Percentiles rank a stretch among this genome's conserved stretches.
Evolutionary conservation across 2,113 vertebrate genomes (phyloP).

Genomic region (Charina bottae): DNA sequence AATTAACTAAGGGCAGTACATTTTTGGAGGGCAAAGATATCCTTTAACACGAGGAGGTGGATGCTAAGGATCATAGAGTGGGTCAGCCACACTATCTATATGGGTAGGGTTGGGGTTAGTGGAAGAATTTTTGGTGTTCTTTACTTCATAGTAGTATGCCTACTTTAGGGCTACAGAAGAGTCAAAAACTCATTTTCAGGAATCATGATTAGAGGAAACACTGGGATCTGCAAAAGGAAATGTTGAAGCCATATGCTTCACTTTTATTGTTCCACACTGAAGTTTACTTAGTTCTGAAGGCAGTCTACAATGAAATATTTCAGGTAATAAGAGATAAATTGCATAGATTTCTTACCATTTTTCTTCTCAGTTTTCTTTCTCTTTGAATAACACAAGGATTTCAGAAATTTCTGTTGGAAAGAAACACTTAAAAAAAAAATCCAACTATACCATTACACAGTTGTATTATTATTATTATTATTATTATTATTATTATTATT

Average conservation of each 20-base stretch:
- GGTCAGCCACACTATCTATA: not conserved
- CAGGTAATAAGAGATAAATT: not conserved
- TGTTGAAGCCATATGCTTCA: not conserved
- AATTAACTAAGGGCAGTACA: not conserved
- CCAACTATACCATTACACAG: not conserved
- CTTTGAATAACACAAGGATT: not conserved
- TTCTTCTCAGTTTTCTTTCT: not conserved
- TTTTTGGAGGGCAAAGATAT: not conserved
- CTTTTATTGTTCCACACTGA: not conserved
- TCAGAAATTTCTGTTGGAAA: not conserved
- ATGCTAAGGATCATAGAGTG: not conserved
- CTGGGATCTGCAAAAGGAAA: not conserved
- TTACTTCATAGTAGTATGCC: too few species aligned
- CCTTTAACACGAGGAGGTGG: not conserved
- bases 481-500: not conserved
- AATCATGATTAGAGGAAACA: not conserved
- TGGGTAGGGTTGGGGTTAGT: too few species aligned
- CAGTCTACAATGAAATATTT: not conserved
- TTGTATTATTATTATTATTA: not conserved
- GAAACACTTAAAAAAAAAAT: not conserved
- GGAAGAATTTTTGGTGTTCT: not conserved
- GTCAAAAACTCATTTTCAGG: not conserved
- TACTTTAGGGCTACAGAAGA: not conserved
- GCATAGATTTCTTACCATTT: slow-evolving; percentile 1
- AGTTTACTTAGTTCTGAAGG: not conserved